These are phyloP conservation scores for Ochropacha duplaris DNA, from an alignment of 2,888 invertebrate species.

Conservation along the genomic window DNA sequence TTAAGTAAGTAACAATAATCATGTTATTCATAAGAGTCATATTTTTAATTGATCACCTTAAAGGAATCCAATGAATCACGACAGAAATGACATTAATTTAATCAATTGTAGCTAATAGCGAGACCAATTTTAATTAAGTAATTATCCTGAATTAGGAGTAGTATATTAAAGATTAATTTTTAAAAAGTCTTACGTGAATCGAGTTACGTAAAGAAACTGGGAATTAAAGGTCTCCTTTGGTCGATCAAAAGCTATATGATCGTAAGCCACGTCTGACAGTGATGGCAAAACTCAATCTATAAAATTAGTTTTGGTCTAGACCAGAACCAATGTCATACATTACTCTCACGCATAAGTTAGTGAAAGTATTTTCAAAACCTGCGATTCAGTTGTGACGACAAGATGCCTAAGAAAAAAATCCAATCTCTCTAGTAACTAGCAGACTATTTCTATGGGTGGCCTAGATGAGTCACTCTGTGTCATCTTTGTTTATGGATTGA, in stretches of 20 bases:
- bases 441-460: constrained; percentile 14
- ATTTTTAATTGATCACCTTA: background rate
- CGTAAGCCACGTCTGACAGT: no score
- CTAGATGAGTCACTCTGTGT: constrained; percentile 27
- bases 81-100: background rate
- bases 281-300: no score
- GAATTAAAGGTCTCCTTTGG: no score
- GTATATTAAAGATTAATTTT: no score
- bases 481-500: constrained; percentile 27
- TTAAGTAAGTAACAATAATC: no score
- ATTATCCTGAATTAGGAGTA: no score
- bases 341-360: constrained; percentile 15
- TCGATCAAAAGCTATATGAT: no score
- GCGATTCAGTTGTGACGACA: background rate
- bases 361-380: constrained; percentile 18
- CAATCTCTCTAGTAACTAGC: background rate
- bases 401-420: background rate
- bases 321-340: background rate
- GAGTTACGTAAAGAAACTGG: no score
- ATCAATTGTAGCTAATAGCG: constrained; percentile 15
- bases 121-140: background rate
- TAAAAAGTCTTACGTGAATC: no score
- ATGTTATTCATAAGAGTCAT: background rate
- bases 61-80: background rate
- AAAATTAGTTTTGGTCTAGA: background rate